These are phyloP conservation scores for Bergia puertoricense DNA, from an alignment of 92 coral and sea anemone species.

Conservation along the genomic window DNA sequence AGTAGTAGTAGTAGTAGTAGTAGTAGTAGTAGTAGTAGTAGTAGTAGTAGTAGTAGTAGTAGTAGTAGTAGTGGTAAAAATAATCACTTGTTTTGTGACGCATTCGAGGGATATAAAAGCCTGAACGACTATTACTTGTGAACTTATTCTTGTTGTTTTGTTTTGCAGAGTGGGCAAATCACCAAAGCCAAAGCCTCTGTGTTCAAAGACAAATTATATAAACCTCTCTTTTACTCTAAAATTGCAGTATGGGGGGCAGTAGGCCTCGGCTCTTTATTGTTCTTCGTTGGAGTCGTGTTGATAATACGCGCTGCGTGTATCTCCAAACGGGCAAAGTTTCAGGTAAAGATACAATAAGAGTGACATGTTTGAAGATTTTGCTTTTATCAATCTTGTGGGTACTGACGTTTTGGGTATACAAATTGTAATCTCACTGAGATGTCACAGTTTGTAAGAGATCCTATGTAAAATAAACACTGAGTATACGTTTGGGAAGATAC, in stretches of 20 bases:
- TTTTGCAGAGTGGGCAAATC: constrained; percentile 21
- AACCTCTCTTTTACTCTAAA: constrained; percentile 14
- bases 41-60: too few relatives aligned
- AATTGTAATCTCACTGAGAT: too few relatives aligned
- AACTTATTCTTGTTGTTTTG: not conserved
- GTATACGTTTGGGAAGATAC: too few relatives aligned
- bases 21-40: too few relatives aligned
- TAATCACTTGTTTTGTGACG: too few relatives aligned
- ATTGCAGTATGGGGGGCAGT: constrained; percentile 27
- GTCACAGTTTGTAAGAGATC: too few relatives aligned
- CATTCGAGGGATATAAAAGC: too few relatives aligned
- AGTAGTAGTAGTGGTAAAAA: too few relatives aligned
- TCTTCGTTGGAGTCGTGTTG: not conserved
- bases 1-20: too few relatives aligned
- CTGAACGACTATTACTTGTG: not conserved
- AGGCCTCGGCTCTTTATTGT: not conserved
- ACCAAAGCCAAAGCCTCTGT: constrained; percentile 17
- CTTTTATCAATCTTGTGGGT: too few relatives aligned
- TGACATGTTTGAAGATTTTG: not conserved
- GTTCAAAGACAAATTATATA: constrained; percentile 33
- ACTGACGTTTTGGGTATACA: too few relatives aligned
- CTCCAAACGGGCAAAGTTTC: constrained; percentile 21
- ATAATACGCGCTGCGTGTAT: not conserved
- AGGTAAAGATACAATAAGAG: not conserved
- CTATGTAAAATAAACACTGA: too few relatives aligned